Conservation (phyloP, 2,113 vertebrate species). For the Reinhardtius hippoglossoides region DNA sequence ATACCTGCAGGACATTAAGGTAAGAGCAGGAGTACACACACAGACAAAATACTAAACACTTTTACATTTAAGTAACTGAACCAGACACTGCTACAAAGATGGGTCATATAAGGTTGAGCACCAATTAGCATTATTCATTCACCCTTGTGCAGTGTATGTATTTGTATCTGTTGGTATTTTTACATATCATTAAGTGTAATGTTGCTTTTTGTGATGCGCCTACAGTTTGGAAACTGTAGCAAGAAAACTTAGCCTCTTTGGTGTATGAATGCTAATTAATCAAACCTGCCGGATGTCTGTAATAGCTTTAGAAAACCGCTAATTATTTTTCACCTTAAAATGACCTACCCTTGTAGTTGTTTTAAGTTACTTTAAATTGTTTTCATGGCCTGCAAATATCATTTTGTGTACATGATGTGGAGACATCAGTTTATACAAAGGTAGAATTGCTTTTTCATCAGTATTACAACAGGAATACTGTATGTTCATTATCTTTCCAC, state of each 20-base stretch:
- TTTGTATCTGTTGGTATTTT: not conserved
- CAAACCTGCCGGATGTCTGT: no score
- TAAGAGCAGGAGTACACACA: constrained; percentile 59
- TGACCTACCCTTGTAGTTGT: not conserved
- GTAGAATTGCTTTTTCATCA: not conserved
- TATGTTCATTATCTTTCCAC: not conserved
- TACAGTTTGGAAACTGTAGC: not conserved
- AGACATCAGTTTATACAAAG: constrained; percentile 18
- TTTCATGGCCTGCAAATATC: no score
- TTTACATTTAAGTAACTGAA: constrained; percentile 14
- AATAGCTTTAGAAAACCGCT: not conserved
- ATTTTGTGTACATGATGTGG: constrained; percentile 7
- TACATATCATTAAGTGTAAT: not conserved
- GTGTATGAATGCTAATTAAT: no score
- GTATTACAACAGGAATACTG: not conserved
- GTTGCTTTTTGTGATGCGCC: not conserved
- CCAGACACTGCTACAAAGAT: constrained; percentile 5
- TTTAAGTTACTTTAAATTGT: not conserved
- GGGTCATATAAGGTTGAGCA: not conserved
- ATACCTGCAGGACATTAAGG: constrained; percentile 96
- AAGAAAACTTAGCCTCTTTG: no score
- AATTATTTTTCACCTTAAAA: not conserved
- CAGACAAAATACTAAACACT: not conserved
- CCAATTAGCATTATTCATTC: not conserved
- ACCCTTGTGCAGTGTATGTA: not conserved